Evolutionary conservation across 1,140 invertebrate species (phyloP).

Genomic region (Aradophagus sp.): DNA sequence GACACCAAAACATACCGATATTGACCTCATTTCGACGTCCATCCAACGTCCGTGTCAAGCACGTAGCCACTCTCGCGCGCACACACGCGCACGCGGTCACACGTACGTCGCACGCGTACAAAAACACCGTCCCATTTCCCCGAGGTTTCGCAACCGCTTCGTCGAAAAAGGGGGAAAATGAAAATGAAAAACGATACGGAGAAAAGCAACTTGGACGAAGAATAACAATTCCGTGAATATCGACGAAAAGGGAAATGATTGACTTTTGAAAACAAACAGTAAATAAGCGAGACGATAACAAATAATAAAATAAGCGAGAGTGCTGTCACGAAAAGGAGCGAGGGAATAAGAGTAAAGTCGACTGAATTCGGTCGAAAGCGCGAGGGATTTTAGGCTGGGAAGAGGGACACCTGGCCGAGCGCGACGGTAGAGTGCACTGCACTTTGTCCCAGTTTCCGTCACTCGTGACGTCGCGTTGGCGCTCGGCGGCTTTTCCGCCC

Average conservation of each 20-base stretch:
- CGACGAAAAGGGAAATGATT: slow-evolving; percentile 1
- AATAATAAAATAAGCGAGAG: too few relatives aligned
- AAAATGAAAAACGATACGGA: neutral
- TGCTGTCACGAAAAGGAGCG: too few relatives aligned
- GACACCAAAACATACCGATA: slow-evolving; percentile 48
- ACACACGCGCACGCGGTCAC: slow-evolving; percentile 27
- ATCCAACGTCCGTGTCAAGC: slow-evolving; percentile 41
- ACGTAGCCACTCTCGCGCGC: slow-evolving; percentile 29
- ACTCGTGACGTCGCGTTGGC: slow-evolving; percentile 73
- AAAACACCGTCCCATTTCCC: slow-evolving; percentile 54
- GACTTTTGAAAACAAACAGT: too few relatives aligned
- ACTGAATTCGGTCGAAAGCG: too few relatives aligned
- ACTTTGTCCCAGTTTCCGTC: slow-evolving; percentile 76
- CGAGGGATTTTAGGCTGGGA: too few relatives aligned
- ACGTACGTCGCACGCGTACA: slow-evolving; percentile 36
- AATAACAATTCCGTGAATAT: too few relatives aligned
- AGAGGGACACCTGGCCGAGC: too few relatives aligned
- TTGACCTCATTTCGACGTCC: slow-evolving; percentile 51
- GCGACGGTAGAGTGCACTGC: too few relatives aligned
- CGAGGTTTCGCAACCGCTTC: slow-evolving; percentile 43
- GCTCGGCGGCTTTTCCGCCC: slow-evolving; percentile 62
- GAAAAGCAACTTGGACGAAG: neutral
- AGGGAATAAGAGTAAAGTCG: too few relatives aligned
- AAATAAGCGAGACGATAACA: too few relatives aligned
- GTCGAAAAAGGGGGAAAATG: neutral